These are phyloP conservation scores for Latrodectus elegans DNA, from an alignment of 2,888 invertebrate genomes.

Conservation along the genomic window DNA sequence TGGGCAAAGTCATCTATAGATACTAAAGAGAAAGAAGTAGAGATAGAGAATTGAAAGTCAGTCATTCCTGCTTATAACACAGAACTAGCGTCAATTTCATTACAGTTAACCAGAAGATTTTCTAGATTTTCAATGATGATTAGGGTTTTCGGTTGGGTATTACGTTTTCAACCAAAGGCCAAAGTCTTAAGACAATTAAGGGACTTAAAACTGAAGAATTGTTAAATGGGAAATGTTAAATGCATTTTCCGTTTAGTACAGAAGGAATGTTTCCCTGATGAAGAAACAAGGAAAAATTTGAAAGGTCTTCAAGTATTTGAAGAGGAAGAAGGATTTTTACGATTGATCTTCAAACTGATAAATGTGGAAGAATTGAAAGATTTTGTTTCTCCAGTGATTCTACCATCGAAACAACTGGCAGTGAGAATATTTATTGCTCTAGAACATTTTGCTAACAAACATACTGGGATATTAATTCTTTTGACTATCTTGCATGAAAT, in stretches of 20 bases:
- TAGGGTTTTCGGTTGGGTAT: background rate
- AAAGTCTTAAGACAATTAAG: background rate
- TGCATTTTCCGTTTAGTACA: background rate
- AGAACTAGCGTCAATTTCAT: background rate
- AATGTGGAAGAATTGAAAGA: background rate
- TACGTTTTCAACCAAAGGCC: background rate
- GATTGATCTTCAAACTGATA: no score
- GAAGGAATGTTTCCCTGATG: constrained; percentile 1
- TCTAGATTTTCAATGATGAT: background rate
- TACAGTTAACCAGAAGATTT: background rate
- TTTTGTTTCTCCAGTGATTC: background rate
- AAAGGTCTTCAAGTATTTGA: constrained; percentile 5
- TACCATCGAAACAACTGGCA: constrained; percentile 1
- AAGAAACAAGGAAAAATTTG: background rate
- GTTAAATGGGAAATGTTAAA: no score
- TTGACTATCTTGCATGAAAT: constrained; percentile 6
- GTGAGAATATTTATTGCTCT: background rate
- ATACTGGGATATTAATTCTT: constrained; percentile 1
- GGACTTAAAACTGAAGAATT: no score
- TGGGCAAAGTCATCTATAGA: background rate
- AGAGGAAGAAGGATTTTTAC: no score
- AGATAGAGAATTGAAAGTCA: no score
- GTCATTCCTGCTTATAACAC: no score
- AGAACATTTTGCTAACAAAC: constrained; percentile 1
- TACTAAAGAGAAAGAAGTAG: background rate